Evolutionary conservation across 2,113 vertebrate genomes (phyloP).

Genomic region (Entosphenus tridentatus): DNA sequence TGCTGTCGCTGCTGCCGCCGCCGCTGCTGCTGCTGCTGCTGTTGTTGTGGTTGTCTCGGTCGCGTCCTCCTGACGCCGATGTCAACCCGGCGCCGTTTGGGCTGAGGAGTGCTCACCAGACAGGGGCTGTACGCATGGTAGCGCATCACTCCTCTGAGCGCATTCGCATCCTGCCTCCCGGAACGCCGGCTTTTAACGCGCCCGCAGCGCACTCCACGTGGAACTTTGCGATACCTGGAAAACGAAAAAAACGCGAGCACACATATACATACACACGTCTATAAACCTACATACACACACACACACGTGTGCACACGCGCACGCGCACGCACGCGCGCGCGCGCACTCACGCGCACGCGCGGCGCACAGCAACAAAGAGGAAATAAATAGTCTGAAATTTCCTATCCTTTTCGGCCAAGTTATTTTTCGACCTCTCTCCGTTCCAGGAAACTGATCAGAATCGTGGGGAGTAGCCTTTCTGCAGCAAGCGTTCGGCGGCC

Average conservation of each 20-base stretch:
- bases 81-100: conserved; percentile 1
- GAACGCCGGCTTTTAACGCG: background rate
- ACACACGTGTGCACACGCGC: background rate
- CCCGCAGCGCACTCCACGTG: too few relatives aligned
- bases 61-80: conserved; percentile 3
- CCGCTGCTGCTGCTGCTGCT: background rate
- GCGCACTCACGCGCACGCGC: too few relatives aligned
- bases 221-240: conserved; percentile 4
- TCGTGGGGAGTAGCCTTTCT: too few relatives aligned
- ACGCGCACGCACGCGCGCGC: background rate
- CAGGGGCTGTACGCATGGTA: background rate
- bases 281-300: background rate
- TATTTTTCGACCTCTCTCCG: too few relatives aligned
- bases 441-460: too few relatives aligned
- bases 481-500: too few relatives aligned
- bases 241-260: background rate
- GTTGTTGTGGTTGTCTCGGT: background rate
- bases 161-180: background rate
- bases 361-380: too few relatives aligned
- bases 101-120: background rate
- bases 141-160: conserved; percentile 1
- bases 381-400: too few relatives aligned
- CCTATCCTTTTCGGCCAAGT: too few relatives aligned
- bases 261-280: background rate
- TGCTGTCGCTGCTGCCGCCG: background rate